These are phyloP conservation scores for Calyptomena viridis DNA, from an alignment of 2,113 vertebrate species.

Conservation along the genomic window DNA sequence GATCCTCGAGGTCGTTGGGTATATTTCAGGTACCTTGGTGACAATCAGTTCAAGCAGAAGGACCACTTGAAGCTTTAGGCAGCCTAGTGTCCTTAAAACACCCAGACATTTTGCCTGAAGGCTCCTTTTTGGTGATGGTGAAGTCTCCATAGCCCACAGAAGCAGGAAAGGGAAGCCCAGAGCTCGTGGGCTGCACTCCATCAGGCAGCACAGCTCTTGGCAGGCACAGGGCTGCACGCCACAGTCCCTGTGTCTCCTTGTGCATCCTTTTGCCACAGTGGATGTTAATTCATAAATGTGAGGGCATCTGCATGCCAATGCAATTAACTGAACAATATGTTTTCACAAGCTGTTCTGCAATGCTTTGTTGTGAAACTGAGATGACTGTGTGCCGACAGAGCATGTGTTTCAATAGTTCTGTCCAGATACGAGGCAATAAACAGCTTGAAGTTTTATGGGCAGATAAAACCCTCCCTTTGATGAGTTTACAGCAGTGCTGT, in stretches of 20 bases:
- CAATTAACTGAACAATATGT: constrained; percentile 63
- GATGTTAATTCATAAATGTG: constrained; percentile 14
- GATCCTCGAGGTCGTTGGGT: not conserved
- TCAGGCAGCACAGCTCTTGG: not conserved
- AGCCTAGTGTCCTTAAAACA: not conserved
- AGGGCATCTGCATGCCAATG: constrained; percentile 43
- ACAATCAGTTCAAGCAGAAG: not conserved
- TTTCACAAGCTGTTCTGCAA: constrained; percentile 58
- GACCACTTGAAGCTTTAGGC: not conserved
- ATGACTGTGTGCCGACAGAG: not conserved
- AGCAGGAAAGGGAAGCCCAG: not conserved
- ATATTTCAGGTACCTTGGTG: not conserved
- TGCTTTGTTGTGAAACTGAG: constrained; percentile 46
- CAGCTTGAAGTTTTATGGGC: constrained; percentile 40
- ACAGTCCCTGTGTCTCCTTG: not conserved
- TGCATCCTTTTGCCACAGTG: not conserved
- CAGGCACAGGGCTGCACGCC: not conserved
- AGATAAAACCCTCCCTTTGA: constrained; percentile 35
- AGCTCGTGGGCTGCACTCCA: not conserved
- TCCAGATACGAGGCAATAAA: not conserved
- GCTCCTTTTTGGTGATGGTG: not conserved
- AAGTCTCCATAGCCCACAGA: not conserved
- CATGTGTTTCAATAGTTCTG: constrained; percentile 49
- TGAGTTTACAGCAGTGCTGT: not conserved
- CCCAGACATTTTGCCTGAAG: not conserved